phyloP scores from a whole-genome alignment of 2,888 invertebrate genomes.

The Caenorhabditis virilis region DNA sequence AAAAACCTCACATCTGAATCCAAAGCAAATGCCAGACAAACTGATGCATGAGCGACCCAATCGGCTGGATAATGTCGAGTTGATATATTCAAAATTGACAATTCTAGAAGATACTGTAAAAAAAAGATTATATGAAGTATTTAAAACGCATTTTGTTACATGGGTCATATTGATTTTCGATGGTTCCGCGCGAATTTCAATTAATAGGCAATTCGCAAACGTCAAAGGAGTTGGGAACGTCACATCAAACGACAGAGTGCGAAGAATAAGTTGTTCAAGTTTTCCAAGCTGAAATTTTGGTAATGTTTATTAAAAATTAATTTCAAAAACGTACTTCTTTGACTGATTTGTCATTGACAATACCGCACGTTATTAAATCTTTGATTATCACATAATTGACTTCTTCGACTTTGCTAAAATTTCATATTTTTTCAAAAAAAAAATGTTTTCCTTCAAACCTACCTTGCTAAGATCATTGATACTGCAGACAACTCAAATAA shows the following conservation, averaged over 20 bases:
- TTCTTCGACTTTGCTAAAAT: constrained; percentile 29
- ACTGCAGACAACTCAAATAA: constrained; percentile 15
- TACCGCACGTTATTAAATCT: constrained; percentile 1
- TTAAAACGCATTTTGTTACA: background rate
- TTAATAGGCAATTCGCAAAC: constrained; percentile 16
- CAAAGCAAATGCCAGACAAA: constrained; percentile 5
- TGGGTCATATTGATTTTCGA: constrained; percentile 6
- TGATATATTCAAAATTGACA: background rate
- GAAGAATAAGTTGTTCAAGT: constrained; percentile 16
- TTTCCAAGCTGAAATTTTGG: constrained; percentile 4
- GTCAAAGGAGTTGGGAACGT: constrained; percentile 22
- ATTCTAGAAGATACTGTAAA: constrained; percentile 1
- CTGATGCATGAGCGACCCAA: background rate
- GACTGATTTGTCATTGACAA: background rate
- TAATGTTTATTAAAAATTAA: background rate
- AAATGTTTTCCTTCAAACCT: background rate
- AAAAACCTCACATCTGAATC: constrained; percentile 5
- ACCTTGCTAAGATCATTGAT: constrained; percentile 18
- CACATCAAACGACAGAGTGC: constrained; percentile 9
- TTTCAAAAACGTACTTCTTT: background rate
- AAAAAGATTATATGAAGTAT: background rate
- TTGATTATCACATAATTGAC: constrained; percentile 5
- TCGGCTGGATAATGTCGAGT: background rate
- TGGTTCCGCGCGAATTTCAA: constrained; percentile 5
- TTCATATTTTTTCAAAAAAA: no score